These are phyloP conservation scores for Drosophila paranaensis DNA, from an alignment of 2,888 invertebrate species.

Conservation along the genomic window DNA sequence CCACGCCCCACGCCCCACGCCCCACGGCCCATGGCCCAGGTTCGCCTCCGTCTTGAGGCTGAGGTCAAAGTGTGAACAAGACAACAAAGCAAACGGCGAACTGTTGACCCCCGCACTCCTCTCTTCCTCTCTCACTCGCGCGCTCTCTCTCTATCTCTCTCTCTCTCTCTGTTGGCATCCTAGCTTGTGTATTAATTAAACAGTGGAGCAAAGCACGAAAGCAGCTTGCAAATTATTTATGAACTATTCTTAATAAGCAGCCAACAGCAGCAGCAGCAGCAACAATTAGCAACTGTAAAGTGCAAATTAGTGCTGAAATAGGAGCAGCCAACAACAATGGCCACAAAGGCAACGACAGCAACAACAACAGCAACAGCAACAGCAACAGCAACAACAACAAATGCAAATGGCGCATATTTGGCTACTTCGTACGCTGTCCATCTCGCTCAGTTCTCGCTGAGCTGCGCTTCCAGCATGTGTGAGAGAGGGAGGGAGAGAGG, in stretches of 20 bases:
- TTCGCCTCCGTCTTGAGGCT: neutral
- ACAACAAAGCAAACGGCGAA: constrained; percentile 45
- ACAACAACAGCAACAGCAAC: constrained; percentile 8
- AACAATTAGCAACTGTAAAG: constrained; percentile 12
- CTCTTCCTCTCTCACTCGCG: neutral
- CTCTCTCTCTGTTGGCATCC: too few species aligned
- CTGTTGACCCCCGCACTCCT: constrained; percentile 12
- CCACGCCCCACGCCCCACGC: too few species aligned
- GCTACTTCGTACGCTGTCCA: neutral
- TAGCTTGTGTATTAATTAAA: constrained; percentile 47
- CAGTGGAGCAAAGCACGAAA: constrained; percentile 16
- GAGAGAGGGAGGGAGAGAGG: neutral
- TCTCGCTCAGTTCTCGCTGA: neutral
- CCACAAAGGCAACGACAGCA: neutral
- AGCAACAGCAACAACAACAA: neutral
- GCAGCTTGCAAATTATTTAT: constrained; percentile 40
- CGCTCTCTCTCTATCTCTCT: too few species aligned
- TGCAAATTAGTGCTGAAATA: constrained; percentile 22
- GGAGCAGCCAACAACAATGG: constrained; percentile 7
- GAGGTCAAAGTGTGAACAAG: constrained; percentile 47
- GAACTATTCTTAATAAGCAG: constrained; percentile 59
- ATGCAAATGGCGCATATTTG: constrained; percentile 18
- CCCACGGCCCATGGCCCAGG: too few species aligned
- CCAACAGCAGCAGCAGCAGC: constrained; percentile 3
- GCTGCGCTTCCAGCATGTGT: constrained; percentile 1